These are phyloP conservation scores for Fregata magnificens DNA, from an alignment of 2,113 vertebrate genomes.

Conservation along the genomic window DNA sequence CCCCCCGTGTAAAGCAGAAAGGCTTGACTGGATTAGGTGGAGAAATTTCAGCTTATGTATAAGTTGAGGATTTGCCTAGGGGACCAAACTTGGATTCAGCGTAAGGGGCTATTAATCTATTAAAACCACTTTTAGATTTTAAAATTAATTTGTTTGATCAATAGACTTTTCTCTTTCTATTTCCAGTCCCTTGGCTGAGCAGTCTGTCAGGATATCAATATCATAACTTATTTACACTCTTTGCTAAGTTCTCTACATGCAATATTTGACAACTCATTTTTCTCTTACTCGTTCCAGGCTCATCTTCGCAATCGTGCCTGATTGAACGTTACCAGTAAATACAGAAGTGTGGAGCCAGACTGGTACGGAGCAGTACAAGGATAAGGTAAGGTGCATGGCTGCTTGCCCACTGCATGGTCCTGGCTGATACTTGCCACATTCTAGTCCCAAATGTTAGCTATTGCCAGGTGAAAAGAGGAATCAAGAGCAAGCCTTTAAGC, in stretches of 20 bases:
- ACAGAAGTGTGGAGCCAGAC: neutral
- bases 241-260: neutral
- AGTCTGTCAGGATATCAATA: neutral
- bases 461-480: neutral
- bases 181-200: neutral
- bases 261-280: neutral
- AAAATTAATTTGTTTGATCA: neutral
- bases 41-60: neutral
- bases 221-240: neutral
- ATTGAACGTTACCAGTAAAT: neutral
- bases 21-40: neutral
- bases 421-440: neutral
- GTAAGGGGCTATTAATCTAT: neutral
- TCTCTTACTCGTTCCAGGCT: neutral
- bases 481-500: neutral
- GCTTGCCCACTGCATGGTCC: neutral
- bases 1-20: neutral
- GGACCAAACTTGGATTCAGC: neutral
- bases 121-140: neutral
- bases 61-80: neutral
- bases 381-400: neutral
- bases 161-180: neutral
- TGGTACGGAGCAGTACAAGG: neutral
- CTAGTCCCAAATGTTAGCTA: neutral
- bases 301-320: neutral